These are phyloP conservation scores for Pampus argenteus DNA, from an alignment of 2,797 vertebrate species.

Conservation along the genomic window DNA sequence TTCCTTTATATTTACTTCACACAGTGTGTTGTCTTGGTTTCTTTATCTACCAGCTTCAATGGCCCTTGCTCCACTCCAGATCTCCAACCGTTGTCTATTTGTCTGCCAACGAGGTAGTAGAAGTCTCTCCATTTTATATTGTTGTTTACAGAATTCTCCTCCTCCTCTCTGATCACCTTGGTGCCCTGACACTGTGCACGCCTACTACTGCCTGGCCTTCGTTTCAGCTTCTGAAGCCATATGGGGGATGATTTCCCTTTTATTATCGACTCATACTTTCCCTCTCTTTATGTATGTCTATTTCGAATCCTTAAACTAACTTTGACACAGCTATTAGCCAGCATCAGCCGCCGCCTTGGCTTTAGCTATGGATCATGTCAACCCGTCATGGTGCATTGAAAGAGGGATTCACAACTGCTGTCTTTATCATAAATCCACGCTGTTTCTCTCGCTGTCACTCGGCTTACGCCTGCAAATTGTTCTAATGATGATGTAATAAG, in stretches of 20 bases:
- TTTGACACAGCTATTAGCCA: constrained; percentile 4
- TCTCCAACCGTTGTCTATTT: too few species aligned
- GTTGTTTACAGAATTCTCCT: too few species aligned
- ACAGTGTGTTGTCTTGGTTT: constrained; percentile 6
- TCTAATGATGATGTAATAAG: constrained; percentile 32
- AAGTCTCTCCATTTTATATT: too few species aligned
- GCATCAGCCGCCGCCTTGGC: neutral
- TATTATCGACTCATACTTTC: too few species aligned
- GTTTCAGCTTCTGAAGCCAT: too few species aligned
- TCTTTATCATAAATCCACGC: constrained; percentile 27
- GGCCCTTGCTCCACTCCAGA: neutral
- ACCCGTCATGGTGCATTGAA: neutral
- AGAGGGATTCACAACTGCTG: constrained; percentile 26
- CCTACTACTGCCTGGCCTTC: too few species aligned
- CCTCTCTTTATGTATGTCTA: neutral
- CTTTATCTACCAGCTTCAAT: constrained; percentile 34
- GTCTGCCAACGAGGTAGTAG: too few species aligned
- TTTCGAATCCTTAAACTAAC: constrained; percentile 27
- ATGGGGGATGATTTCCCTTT: too few species aligned
- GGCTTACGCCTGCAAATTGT: constrained; percentile 21
- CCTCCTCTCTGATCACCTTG: too few species aligned
- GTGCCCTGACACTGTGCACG: too few species aligned
- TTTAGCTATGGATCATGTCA: constrained; percentile 14
- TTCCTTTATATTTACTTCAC: constrained; percentile 56
- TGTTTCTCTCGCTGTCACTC: constrained; percentile 22